Percentiles rank a stretch among this genome's conserved stretches.
These are phyloP conservation scores for Hylomyscus alleni DNA, from an alignment of 2,797 vertebrate species.

Conservation along the genomic window DNA sequence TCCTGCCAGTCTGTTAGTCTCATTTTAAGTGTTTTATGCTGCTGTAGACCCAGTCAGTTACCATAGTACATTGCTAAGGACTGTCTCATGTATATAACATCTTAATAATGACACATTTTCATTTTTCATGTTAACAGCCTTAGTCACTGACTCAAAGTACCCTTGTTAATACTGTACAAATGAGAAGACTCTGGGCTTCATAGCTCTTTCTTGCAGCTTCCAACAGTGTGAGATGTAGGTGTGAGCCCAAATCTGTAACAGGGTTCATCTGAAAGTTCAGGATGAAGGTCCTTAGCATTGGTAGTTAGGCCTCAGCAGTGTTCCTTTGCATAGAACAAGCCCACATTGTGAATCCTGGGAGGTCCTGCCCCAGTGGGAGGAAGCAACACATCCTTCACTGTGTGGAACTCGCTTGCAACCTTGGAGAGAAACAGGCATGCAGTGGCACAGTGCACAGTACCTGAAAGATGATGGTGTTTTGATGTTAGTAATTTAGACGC, in stretches of 20 bases:
- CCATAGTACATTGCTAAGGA: neutral
- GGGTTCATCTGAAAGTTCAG: neutral
- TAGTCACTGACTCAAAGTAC: neutral
- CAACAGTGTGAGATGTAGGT: neutral
- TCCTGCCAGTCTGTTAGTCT: neutral
- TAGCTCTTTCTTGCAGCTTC: neutral
- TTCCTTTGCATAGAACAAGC: neutral
- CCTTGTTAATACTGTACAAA: neutral
- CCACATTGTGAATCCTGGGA: neutral
- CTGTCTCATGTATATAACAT: neutral
- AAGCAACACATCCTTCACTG: neutral
- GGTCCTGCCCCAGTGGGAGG: neutral
- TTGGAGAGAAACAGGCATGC: neutral
- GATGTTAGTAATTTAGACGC: neutral
- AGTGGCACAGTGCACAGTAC: neutral
- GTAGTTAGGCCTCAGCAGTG: neutral
- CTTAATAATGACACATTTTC: neutral
- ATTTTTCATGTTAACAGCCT: neutral
- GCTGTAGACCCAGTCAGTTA: neutral
- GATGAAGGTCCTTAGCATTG: neutral
- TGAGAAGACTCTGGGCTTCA: neutral
- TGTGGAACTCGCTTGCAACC: neutral
- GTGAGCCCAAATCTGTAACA: neutral
- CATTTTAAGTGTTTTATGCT: slow-evolving; percentile 12
- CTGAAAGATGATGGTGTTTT: neutral